Base-by-base conservation (phyloP, 2,113 vertebrate species). In the Macroglossus sobrinus region DNA sequence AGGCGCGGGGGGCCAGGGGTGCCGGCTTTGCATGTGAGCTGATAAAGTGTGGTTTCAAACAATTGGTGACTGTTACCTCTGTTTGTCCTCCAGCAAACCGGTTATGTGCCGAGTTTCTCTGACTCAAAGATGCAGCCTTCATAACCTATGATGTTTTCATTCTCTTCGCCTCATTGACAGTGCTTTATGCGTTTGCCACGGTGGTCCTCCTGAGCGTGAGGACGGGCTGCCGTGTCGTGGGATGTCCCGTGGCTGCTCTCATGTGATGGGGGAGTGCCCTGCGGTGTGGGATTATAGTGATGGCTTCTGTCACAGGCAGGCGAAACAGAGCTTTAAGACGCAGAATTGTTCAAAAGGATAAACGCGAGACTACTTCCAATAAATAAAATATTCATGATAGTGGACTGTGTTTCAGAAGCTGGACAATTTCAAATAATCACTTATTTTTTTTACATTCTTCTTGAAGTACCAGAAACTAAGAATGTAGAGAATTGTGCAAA, bases 241-340 rank as follows among this genome's bases (percentile, higher is more conserved):
- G 91, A 98, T 98, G 98, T 98, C 93, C 93, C 96, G 59, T 93
- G 82, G 55, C 78, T 82, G 91, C 85, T 82, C 89, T 93, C 84
- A 91, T 84, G 68, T 94, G 81, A 97, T 92, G 89, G 98, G 98
- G 97, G 98, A 98, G 98, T 78, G 92, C 98, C 89, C 97, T 76
- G 75, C 87, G 97, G 95, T 93, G 97, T 92, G 95, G 92, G 82
- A 90, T 98, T 95, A 95, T 95, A 95, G 79, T 98, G 98, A 98
- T 98, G 92, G 97, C 97, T 98, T 98, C 97, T 92, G 98, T 98
- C 98, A 97, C 93, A 97, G 95, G 95, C 93, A 98, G 96, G 96
- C 97, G 95, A 97, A 95, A 93, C 94, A 97, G 96, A 96, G 95
- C 91, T 92, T 95, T 95, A 90, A 91, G 80, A 82, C 84, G 28